These are phyloP conservation scores for Drosophila prostipennis DNA, from an alignment of 2,888 invertebrate genomes.

Conservation along the genomic window DNA sequence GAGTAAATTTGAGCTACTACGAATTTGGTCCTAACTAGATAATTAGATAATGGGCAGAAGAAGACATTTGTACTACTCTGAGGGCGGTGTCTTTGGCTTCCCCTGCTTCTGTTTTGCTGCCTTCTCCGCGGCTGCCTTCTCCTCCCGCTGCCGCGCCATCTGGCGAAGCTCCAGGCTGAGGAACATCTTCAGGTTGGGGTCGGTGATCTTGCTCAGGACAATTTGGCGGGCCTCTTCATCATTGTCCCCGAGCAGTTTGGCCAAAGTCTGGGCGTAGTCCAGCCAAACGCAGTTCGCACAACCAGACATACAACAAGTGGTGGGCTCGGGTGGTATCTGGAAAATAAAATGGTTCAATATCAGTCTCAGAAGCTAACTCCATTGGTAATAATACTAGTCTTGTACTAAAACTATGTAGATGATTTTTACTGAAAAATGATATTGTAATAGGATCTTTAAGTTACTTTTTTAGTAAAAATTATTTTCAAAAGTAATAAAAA, in stretches of 20 bases:
- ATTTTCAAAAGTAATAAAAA: too few relatives aligned
- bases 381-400: too few relatives aligned
- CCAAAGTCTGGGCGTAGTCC: slow-evolving; percentile 92
- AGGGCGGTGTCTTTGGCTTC: slow-evolving; percentile 30
- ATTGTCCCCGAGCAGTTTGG: slow-evolving; percentile 87
- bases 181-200: slow-evolving; percentile 93
- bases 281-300: slow-evolving; percentile 98
- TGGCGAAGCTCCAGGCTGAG: slow-evolving; percentile 90
- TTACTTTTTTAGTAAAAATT: too few relatives aligned
- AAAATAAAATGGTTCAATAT: neutral
- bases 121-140: slow-evolving; percentile 22
- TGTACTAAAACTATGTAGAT: too few relatives aligned
- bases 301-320: slow-evolving; percentile 95
- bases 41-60: neutral
- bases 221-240: slow-evolving; percentile 88
- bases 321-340: slow-evolving; percentile 86
- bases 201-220: slow-evolving; percentile 90
- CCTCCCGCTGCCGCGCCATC: slow-evolving; percentile 50
- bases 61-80: slow-evolving; percentile 36
- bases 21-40: slow-evolving; percentile 34
- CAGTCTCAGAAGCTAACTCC: too few relatives aligned
- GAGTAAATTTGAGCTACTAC: slow-evolving; percentile 34
- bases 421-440: too few relatives aligned
- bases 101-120: slow-evolving; percentile 32
- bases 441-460: too few relatives aligned